Percentiles rank a stretch among this genome's conserved stretches.
These are phyloP conservation scores for Salarias fasciatus DNA, from an alignment of 2,797 vertebrate genomes.

Conservation along the genomic window DNA sequence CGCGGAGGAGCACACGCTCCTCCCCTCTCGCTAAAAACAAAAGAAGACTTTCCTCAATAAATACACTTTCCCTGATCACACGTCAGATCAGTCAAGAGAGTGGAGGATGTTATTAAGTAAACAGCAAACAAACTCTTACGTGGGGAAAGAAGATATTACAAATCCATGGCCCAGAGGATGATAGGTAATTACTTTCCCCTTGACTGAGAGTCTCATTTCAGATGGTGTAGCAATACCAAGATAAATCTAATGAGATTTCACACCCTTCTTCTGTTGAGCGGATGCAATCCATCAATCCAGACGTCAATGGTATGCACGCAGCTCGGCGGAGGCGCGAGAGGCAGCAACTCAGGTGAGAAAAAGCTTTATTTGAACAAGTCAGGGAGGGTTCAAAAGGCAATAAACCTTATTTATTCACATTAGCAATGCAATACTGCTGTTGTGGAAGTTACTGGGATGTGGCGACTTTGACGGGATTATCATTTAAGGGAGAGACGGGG, in stretches of 20 bases:
- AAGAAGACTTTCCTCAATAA: constrained; percentile 27
- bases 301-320: constrained; percentile 40
- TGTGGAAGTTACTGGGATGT: constrained; percentile 34
- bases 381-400: constrained; percentile 44
- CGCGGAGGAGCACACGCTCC: constrained; percentile 16
- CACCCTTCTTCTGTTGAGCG: constrained; percentile 70
- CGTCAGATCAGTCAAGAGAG: constrained; percentile 59
- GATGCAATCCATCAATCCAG: constrained; percentile 79
- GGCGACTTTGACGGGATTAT: constrained; percentile 30
- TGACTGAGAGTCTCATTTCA: constrained; percentile 79
- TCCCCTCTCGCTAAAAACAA: constrained; percentile 16
- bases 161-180: constrained; percentile 69
- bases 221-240: constrained; percentile 72
- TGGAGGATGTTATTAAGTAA: constrained; percentile 59
- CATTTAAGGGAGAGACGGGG: constrained; percentile 6
- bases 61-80: constrained; percentile 47
- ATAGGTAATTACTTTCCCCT: constrained; percentile 81
- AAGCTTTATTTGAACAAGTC: constrained; percentile 61
- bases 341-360: constrained; percentile 64
- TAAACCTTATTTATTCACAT: constrained; percentile 30
- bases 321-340: constrained; percentile 47
- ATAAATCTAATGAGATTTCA: constrained; percentile 85
- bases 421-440: constrained; percentile 40
- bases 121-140: constrained; percentile 69
- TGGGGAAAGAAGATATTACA: constrained; percentile 67